A percentile compares a stretch with the other conserved stretches of the same genome.
Conservation (phyloP, 2,797 vertebrate genomes). For the Rhabdophis nuchalis region DNA sequence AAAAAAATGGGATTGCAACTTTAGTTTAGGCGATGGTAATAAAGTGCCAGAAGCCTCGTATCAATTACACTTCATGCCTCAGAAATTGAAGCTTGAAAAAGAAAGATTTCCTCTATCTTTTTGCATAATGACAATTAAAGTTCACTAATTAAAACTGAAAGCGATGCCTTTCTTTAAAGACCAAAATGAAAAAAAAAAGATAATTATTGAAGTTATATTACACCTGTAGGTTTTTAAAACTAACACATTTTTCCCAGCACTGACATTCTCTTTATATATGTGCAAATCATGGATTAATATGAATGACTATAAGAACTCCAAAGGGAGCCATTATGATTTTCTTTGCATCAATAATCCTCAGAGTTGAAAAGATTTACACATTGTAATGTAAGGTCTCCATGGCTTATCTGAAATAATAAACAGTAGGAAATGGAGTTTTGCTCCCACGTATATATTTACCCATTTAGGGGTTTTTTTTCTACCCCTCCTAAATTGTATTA, state of each 20-base stretch:
- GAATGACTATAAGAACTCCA: conserved; percentile 31
- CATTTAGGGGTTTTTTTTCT: background rate
- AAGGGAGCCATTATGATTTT: background rate
- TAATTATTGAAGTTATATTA: background rate
- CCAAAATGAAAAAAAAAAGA: conserved; percentile 22
- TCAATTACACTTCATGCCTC: background rate
- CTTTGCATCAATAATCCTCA: conserved; percentile 34
- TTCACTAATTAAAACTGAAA: background rate
- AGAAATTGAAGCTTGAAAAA: conserved; percentile 13
- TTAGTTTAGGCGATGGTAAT: background rate
- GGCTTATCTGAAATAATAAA: conserved; percentile 26
- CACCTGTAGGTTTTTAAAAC: conserved; percentile 14
- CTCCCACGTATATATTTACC: background rate
- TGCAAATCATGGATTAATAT: conserved; percentile 11
- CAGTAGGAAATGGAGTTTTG: background rate
- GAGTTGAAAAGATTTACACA: conserved; percentile 39
- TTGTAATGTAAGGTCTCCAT: conserved; percentile 11
- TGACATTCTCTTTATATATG: background rate
- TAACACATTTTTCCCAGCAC: background rate
- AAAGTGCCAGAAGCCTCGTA: conserved; percentile 11
- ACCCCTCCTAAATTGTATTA: background rate
- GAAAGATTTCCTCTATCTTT: background rate
- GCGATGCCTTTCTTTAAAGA: background rate
- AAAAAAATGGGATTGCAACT: background rate
- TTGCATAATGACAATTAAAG: background rate